Conservation (phyloP, 1,140 invertebrate species). For the Orius insidiosus region DNA sequence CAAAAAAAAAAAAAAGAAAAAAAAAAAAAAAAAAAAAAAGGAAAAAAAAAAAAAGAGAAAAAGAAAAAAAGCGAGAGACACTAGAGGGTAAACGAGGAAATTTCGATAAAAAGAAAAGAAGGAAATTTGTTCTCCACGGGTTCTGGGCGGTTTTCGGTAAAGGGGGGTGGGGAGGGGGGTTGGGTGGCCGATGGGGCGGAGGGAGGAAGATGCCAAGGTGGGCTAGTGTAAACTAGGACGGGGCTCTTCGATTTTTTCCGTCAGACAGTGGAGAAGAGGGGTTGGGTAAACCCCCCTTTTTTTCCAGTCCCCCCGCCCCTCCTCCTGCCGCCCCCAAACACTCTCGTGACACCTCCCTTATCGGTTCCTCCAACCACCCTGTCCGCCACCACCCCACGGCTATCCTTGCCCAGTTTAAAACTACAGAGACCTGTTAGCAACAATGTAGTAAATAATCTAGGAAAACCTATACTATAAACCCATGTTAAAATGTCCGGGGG, state of each 20-base stretch:
- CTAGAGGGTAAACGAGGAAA: slow-evolving; percentile 3
- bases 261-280: slow-evolving; percentile 8
- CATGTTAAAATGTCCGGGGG: no score
- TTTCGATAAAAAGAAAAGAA: neutral
- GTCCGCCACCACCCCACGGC: neutral
- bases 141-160: no score
- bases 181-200: slow-evolving; percentile 1
- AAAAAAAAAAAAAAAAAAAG: no score
- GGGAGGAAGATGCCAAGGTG: slow-evolving; percentile 1
- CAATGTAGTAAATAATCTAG: neutral
- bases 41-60: slow-evolving; percentile 1
- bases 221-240: slow-evolving; percentile 1
- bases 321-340: neutral
- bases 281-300: no score
- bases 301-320: neutral
- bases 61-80: slow-evolving; percentile 4
- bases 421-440: slow-evolving; percentile 8
- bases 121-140: no score
- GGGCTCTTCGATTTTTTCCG: slow-evolving; percentile 9
- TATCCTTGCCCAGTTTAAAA: neutral
- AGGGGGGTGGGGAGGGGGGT: no score
- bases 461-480: no score
- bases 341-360: neutral
- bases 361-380: neutral
- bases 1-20: no score